Evolutionary conservation across 2,797 vertebrate species (phyloP), one percentile per base, ranked within the genome.

Genomic region (Podarcis lilfordi): DNA sequence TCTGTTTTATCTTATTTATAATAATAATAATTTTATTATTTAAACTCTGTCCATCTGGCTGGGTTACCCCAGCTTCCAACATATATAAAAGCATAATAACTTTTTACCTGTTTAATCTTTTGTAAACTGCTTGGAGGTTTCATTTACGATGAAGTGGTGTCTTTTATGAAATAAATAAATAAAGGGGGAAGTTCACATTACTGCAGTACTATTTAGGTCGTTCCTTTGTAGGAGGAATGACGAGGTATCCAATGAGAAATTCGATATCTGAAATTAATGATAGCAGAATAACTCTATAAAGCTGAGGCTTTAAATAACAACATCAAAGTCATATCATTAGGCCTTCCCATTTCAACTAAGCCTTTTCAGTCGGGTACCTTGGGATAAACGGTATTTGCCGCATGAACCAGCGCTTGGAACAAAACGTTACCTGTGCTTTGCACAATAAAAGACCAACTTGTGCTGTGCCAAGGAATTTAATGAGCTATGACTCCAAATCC

Each of bases 401-500:
- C 86, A 40, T 1, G 80, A 92, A 89, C 82, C 88, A 93, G 71
- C 86, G 25, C 90, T 88, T 74, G 50, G 59, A 86, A 89, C 82
- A 81, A 87, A 92, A 86, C 69, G 9, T 81, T 89, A 35, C 85
- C 90, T 86, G 76, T 10, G 40, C 87, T 92, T 82, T 82, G 27
- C 86, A 75, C 37, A 87, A 68, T 55, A 27, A 88, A 81, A 89
- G 55, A 94, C 82, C 79, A 91, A 93, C 87, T 91, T 90, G 81
- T 84, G 4, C 71, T 81, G 55, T 82, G 80, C 89, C 93, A 88
- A 89, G 82, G 89, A 87, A 91, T 85, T 84, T 91, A 92, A 95
- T 85, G 89, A 91, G 87, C 87, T 94, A 80, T 88, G 90, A 94
- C 93, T 96, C 90, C 87, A 91, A 93, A 87, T 83, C 35, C 86